These are phyloP conservation scores for Chiridota heheva DNA, from an alignment of 35 echinoderm and acorn worm species.

Conservation along the genomic window DNA sequence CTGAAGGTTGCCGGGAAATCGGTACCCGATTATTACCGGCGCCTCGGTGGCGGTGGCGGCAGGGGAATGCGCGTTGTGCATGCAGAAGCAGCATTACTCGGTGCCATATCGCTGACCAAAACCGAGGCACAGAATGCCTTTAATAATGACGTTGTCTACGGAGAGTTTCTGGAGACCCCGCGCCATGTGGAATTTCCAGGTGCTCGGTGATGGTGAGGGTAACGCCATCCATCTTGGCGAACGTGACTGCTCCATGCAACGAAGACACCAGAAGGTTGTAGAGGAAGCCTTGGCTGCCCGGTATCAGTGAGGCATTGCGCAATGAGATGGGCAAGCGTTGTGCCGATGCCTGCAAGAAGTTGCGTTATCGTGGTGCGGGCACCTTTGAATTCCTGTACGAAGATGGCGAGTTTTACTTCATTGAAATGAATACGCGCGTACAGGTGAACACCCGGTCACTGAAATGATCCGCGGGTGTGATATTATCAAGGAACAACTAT, in stretches of 20 bases:
- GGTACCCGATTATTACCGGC: too few species aligned
- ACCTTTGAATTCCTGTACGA: slow-evolving; percentile 41
- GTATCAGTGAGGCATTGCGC: background rate
- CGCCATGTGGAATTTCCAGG: background rate
- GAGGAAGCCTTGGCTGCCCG: slow-evolving; percentile 34
- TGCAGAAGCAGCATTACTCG: background rate
- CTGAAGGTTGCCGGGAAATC: background rate
- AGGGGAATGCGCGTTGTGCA: background rate
- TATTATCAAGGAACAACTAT: slow-evolving; percentile 17
- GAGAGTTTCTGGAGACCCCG: background rate
- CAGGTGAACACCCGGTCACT: slow-evolving; percentile 55
- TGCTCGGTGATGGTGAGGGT: background rate
- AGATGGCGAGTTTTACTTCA: slow-evolving; percentile 36
- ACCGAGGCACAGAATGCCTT: background rate
- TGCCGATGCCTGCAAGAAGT: background rate
- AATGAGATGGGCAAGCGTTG: background rate
- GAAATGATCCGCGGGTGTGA: slow-evolving; percentile 34
- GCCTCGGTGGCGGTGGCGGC: background rate
- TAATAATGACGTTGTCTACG: background rate
- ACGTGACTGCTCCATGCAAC: slow-evolving; percentile 46
- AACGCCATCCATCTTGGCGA: slow-evolving; percentile 40
- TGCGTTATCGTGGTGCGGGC: slow-evolving; percentile 26
- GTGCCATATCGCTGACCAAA: background rate
- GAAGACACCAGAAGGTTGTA: slow-evolving; percentile 43
- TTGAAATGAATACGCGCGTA: slow-evolving; percentile 41